Conservation (phyloP, 2,888 invertebrate genomes). For the Aricia artaxerxes region DNA sequence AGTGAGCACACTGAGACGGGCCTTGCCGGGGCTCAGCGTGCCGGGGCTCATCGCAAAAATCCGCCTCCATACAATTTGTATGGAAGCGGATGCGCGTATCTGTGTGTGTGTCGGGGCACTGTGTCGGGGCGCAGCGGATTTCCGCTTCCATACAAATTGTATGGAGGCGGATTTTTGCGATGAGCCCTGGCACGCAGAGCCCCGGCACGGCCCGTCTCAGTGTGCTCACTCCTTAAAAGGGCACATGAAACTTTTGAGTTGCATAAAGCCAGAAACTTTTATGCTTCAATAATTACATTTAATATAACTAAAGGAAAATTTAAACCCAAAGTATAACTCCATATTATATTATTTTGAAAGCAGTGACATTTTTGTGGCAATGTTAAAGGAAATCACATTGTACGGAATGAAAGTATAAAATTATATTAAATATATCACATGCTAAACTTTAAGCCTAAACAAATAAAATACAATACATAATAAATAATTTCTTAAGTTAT, state of each 20-base stretch:
- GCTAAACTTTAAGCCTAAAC: slow-evolving; percentile 29
- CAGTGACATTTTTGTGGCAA: slow-evolving; percentile 4
- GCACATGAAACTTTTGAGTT: background rate
- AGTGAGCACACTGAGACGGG: too few species aligned
- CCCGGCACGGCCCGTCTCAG: too few species aligned
- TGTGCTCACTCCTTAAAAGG: background rate
- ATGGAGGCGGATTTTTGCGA: too few species aligned
- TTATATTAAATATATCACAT: slow-evolving; percentile 56
- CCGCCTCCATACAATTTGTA: too few species aligned
- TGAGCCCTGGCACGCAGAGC: too few species aligned
- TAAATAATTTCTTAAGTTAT: slow-evolving; percentile 35
- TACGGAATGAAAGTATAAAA: slow-evolving; percentile 41
- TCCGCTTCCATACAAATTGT: too few species aligned
- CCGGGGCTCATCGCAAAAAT: too few species aligned
- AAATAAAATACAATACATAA: slow-evolving; percentile 34
- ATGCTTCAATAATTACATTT: background rate
- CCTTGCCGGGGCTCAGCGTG: too few species aligned
- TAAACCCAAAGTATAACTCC: slow-evolving; percentile 6
- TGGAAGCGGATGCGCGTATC: too few species aligned
- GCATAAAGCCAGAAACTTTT: background rate
- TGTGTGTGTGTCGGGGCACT: too few species aligned
- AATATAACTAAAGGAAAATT: slow-evolving; percentile 1
- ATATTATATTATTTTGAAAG: slow-evolving; percentile 7
- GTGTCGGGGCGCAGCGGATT: too few species aligned
- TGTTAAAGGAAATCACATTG: slow-evolving; percentile 26